phyloP scores from a whole-genome alignment of 2,888 invertebrate genomes.

The Saturnia pavonia region DNA sequence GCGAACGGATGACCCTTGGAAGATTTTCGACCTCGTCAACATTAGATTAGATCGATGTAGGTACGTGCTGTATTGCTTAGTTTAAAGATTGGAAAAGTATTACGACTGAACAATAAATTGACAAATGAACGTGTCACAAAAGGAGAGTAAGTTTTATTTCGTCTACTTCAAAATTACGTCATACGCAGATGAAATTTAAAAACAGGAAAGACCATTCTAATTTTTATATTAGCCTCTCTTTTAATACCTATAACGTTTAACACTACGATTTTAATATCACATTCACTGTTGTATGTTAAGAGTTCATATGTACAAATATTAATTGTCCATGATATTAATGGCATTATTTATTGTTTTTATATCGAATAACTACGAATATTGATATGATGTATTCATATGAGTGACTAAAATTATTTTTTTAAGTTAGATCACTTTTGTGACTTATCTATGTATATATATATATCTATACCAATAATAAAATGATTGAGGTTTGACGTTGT shows the following conservation, averaged over 20 bases:
- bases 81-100: background rate
- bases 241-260: constrained; percentile 10
- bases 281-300: background rate
- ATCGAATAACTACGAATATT: background rate
- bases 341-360: background rate
- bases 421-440: background rate
- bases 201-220: background rate
- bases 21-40: constrained; percentile 33
- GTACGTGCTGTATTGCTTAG: constrained; percentile 2
- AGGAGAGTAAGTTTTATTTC: too few relatives aligned
- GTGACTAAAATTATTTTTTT: background rate
- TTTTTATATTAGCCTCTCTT: background rate
- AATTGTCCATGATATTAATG: background rate
- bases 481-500: too few relatives aligned
- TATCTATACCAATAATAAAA: too few relatives aligned
- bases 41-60: constrained; percentile 19
- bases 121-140: too few relatives aligned
- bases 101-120: background rate
- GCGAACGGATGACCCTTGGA: constrained; percentile 45
- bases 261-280: background rate
- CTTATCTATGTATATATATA: too few relatives aligned
- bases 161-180: background rate
- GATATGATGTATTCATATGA: background rate
- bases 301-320: background rate
- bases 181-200: background rate